Conservation (phyloP, 1,140 invertebrate species). For the Sarcophaga peregrina region DNA sequence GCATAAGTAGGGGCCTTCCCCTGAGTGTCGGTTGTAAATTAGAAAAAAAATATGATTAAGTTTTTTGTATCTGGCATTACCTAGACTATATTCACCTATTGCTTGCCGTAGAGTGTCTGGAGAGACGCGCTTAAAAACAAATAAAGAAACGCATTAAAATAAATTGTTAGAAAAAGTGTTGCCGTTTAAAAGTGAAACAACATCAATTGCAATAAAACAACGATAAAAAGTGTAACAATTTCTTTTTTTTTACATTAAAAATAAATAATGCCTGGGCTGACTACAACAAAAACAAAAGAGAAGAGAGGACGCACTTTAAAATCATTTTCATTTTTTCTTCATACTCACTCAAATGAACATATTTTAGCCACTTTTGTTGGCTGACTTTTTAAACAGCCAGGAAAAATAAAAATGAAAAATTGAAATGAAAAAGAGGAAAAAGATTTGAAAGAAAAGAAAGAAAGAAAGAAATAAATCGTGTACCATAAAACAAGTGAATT, state of each 20-base stretch:
- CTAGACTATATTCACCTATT: too few relatives aligned
- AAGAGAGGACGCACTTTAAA: neutral
- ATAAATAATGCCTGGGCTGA: too few relatives aligned
- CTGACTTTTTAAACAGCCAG: too few relatives aligned
- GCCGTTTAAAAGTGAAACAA: neutral
- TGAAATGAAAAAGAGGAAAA: too few relatives aligned
- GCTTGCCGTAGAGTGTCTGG: too few relatives aligned
- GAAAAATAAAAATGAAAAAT: too few relatives aligned
- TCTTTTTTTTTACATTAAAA: neutral
- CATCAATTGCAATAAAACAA: neutral
- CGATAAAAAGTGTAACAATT: neutral
- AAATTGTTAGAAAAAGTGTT: constrained; percentile 3
- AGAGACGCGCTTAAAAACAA: neutral
- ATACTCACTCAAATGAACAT: neutral
- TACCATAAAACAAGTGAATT: neutral
- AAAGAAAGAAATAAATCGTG: neutral
- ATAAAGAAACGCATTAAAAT: constrained; percentile 1
- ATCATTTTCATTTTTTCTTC: neutral
- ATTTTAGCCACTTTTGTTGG: neutral
- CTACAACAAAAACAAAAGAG: neutral
- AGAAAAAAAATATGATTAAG: too few relatives aligned
- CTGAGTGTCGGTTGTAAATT: too few relatives aligned
- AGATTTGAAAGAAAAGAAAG: too few relatives aligned
- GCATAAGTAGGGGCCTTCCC: too few relatives aligned
- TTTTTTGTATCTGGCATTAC: too few relatives aligned